Conservation (phyloP, 2,888 invertebrate species). For the Drosophila pseudotakahashii region DNA sequence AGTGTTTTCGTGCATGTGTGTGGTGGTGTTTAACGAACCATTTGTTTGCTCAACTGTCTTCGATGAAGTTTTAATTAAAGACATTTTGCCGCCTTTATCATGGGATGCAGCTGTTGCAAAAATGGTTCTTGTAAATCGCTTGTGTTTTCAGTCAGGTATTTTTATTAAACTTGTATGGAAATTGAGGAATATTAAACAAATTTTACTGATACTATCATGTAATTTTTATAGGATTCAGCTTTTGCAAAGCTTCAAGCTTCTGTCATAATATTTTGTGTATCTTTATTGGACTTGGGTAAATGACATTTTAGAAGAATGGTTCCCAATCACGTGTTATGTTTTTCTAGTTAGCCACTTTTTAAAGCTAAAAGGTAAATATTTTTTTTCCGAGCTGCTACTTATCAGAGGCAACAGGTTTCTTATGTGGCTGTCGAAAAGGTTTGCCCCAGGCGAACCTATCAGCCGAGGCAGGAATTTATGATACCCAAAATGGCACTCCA, state of each 20-base stretch:
- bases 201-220: no score
- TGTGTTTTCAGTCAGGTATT: not conserved
- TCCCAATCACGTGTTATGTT: not conserved
- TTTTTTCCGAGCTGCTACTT: slow-evolving; percentile 29
- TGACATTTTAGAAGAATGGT: not conserved
- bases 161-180: no score
- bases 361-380: slow-evolving; percentile 3
- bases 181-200: no score
- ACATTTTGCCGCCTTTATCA: slow-evolving; percentile 22
- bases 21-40: slow-evolving; percentile 47
- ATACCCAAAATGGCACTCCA: slow-evolving; percentile 17
- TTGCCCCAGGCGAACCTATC: slow-evolving; percentile 12
- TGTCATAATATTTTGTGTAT: not conserved
- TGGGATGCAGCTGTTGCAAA: slow-evolving; percentile 12
- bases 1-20: slow-evolving; percentile 29
- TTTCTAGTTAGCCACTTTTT: not conserved
- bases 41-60: slow-evolving; percentile 63
- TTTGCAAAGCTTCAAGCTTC: not conserved
- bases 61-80: slow-evolving; percentile 51
- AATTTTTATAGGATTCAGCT: no score
- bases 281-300: not conserved
- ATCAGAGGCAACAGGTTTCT: slow-evolving; percentile 22
- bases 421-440: slow-evolving; percentile 19
- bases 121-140: not conserved
- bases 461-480: slow-evolving; percentile 29